Evolutionary conservation across 2,888 invertebrate species (phyloP), one percentile per base, ranked within the genome.

Genomic region (Nomada hirtipes): DNA sequence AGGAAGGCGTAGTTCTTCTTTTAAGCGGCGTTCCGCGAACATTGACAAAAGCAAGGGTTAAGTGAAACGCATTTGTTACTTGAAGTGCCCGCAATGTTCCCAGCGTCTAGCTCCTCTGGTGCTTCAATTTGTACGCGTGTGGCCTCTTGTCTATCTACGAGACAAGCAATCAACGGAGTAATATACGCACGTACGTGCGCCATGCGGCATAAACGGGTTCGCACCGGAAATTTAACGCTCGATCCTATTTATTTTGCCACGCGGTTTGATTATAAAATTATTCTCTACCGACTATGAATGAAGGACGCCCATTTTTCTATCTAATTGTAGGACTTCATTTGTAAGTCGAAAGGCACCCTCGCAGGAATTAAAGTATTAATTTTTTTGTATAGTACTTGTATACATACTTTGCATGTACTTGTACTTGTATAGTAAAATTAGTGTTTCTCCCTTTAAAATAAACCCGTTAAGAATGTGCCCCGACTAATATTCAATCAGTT

Each of bases 101-200:
- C 73, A 76, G 57, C 76, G 63, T 11, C 50, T 57, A 63, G 57
- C 67, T 74, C 65, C 63, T 82, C 57, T 52, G 63, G 20, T 44
- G 80, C 44, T 70, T 77, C 74, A 77, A 83, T 77, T 74, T 67
- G 70, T 52, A 23, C 81, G 69, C 73, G 80, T 73, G 81, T 73
- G 76, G 71, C 67, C 75, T 68, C 75, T 82, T 76, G 79, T 76
- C 64, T 64, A 55, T 73, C 61, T 50, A 50, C 52, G 72, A 73
- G 64, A 69, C 72, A 73, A 81, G 75, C 80, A 76, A 76, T 80
- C 80, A 82, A 60, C 82, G 47, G 70, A 76, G 64, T 80, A 73
- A 76, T 76, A 71, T 70, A 67, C 57, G 67, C 69, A 20, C n/a
- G 36, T 64, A 59, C 47, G 50, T 50, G 69, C 50, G 42, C 53